These are phyloP conservation scores for Jacana jacana DNA, from an alignment of 2,113 vertebrate genomes.

Conservation along the genomic window DNA sequence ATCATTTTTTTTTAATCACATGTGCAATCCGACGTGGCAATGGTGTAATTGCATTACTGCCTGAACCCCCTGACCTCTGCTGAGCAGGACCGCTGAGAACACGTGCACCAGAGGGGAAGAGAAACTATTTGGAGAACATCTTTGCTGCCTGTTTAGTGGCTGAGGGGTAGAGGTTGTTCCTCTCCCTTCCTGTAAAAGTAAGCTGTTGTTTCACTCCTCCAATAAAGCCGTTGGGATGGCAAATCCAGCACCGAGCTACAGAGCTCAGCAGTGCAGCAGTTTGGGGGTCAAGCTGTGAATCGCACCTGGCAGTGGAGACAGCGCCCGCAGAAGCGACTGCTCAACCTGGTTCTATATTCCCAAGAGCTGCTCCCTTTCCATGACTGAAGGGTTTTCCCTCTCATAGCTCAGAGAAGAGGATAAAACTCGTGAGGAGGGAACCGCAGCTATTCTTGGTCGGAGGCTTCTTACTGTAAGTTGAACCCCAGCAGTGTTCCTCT, in stretches of 20 bases:
- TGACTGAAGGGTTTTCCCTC: background rate
- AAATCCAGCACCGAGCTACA: background rate
- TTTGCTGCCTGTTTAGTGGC: background rate
- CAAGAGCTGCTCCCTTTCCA: background rate
- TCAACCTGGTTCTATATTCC: background rate
- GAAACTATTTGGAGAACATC: background rate
- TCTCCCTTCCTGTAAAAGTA: background rate
- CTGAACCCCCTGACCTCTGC: background rate
- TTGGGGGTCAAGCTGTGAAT: background rate
- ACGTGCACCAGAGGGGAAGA: background rate
- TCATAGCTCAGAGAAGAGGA: background rate
- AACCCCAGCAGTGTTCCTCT: background rate
- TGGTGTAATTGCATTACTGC: background rate
- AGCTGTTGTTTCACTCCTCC: constrained; percentile 26
- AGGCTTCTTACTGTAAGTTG: background rate
- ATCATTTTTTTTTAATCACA: background rate
- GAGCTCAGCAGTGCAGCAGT: background rate
- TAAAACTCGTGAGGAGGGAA: background rate
- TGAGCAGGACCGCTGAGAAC: background rate
- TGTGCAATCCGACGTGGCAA: background rate
- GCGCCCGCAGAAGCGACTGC: background rate
- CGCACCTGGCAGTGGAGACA: background rate
- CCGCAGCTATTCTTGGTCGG: background rate
- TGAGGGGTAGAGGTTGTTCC: background rate
- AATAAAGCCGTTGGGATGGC: background rate